Conservation (phyloP, 1,140 invertebrate genomes). For the Calliopsis andreniformis region DNA sequence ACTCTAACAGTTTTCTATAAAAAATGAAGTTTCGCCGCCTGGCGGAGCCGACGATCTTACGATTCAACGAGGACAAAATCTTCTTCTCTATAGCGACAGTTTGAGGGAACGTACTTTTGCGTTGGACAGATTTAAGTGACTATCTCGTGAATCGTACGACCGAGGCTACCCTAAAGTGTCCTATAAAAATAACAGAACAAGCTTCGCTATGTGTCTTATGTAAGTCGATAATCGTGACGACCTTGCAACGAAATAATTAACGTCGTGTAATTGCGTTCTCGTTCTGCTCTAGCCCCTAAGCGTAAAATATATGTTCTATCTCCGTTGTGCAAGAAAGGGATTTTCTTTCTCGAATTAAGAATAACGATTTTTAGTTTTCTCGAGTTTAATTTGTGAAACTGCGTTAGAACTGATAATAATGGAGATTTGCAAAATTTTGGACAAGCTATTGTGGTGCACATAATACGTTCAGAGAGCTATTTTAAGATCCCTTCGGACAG, state of each 20-base stretch:
- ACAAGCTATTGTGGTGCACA: background rate
- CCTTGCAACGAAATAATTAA: conserved; percentile 38
- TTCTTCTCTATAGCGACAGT: no score
- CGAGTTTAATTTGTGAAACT: no score
- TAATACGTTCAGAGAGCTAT: background rate
- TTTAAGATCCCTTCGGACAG: background rate
- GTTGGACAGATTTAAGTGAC: background rate
- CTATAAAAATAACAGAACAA: conserved; percentile 52
- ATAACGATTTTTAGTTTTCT: no score
- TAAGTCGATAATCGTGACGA: conserved; percentile 16
- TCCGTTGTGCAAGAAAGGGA: conserved; percentile 7
- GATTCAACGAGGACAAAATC: background rate
- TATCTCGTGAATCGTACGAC: conserved; percentile 20
- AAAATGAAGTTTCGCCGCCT: conserved; percentile 28
- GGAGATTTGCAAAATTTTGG: background rate
- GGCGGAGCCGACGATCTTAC: conserved; percentile 19
- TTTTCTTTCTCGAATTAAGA: no score
- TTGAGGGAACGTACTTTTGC: no score
- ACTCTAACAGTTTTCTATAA: conserved; percentile 41
- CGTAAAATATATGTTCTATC: conserved; percentile 29
- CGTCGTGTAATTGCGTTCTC: conserved; percentile 22
- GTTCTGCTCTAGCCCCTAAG: conserved; percentile 11
- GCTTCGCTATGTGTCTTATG: conserved; percentile 33
- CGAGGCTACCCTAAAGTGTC: conserved; percentile 34
- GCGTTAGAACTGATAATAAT: background rate